Evolutionary conservation across 1,140 invertebrate species (phyloP).

Genomic region (Caenorhabditis inopinata): DNA sequence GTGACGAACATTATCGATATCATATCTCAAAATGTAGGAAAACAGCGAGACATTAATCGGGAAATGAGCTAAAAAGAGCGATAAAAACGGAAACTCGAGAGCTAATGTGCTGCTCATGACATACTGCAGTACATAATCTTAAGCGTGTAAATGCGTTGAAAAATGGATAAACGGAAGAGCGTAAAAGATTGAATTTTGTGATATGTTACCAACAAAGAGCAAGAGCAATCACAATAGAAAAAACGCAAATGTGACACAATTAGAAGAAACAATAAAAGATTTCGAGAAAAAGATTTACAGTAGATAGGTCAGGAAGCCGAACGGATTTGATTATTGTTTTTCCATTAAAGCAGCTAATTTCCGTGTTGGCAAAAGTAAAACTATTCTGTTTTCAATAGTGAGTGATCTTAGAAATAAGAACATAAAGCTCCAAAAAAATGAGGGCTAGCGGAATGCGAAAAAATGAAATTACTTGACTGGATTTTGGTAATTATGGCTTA

Average conservation of each 20-base stretch:
- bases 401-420: not conserved
- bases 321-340: no score
- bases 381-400: not conserved
- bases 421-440: not conserved
- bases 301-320: no score
- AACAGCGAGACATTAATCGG: slow-evolving; percentile 6
- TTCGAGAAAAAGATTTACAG: not conserved
- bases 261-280: not conserved
- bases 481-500: slow-evolving; percentile 22
- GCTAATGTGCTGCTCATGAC: slow-evolving; percentile 22
- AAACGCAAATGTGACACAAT: not conserved
- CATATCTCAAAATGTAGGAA: slow-evolving; percentile 29
- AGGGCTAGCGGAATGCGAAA: not conserved
- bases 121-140: slow-evolving; percentile 7
- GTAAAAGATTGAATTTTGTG: slow-evolving; percentile 14
- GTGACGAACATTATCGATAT: not conserved
- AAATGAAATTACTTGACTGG: slow-evolving; percentile 27
- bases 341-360: not conserved
- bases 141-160: slow-evolving; percentile 16
- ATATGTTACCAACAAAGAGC: not conserved
- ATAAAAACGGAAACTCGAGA: not conserved
- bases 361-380: no score
- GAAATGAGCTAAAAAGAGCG: not conserved
- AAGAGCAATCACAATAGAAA: not conserved
- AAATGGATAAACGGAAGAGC: not conserved